Evolutionary conservation across 2,113 vertebrate genomes (phyloP).

Genomic region (Corythaeola cristata): DNA sequence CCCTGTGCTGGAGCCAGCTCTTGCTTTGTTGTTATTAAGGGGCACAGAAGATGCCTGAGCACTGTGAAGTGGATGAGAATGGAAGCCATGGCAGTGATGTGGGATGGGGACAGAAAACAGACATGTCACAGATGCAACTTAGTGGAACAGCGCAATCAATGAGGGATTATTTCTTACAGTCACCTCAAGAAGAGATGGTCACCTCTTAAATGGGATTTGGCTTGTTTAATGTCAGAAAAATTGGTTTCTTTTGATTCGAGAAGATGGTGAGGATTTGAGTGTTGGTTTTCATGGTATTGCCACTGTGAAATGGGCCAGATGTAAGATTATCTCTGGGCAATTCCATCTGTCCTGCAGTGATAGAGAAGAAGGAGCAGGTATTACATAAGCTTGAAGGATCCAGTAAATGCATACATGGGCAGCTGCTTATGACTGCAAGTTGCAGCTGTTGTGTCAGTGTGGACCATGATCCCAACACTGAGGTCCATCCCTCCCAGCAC

Average conservation of each 20-base stretch:
- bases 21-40: background rate
- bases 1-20: rapidly evolving
- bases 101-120: background rate
- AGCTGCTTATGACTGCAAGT: background rate
- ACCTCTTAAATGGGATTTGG: background rate
- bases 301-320: background rate
- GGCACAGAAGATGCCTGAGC: background rate
- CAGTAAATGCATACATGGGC: background rate
- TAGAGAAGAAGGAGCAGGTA: background rate
- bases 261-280: background rate
- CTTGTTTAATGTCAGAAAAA: background rate
- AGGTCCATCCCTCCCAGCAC: background rate
- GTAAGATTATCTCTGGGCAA: background rate
- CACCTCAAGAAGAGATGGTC: background rate
- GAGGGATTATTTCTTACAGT: background rate
- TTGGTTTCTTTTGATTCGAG: background rate
- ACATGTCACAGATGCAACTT: background rate
- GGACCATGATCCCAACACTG: background rate
- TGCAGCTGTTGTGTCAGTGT: background rate
- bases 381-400: background rate
- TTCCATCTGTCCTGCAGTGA: background rate
- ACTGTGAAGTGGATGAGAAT: background rate
- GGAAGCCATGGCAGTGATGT: background rate
- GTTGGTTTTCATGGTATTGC: background rate
- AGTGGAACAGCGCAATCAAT: background rate